Conservation (phyloP, 2,797 vertebrate species). For the Poecilia wingei region DNA sequence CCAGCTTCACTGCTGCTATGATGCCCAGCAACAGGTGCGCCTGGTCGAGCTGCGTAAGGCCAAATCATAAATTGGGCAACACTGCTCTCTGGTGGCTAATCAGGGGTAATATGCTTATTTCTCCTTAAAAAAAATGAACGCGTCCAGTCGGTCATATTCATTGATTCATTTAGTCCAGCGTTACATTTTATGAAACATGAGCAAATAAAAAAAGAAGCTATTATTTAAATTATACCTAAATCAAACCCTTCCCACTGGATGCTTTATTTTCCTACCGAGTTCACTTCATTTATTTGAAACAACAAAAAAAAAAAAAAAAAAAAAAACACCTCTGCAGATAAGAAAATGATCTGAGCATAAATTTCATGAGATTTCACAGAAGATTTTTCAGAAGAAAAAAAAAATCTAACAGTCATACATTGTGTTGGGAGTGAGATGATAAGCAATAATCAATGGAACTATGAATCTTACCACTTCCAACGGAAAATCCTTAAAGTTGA, state of each 20-base stretch:
- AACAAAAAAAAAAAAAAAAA: background rate
- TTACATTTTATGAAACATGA: background rate
- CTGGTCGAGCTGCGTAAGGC: background rate
- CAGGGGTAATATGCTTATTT: background rate
- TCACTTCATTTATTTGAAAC: background rate
- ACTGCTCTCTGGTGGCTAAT: constrained; percentile 69
- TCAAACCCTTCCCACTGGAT: background rate
- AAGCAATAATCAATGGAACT: background rate
- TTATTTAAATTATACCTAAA: background rate
- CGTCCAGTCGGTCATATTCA: background rate
- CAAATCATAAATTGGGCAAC: constrained; percentile 32
- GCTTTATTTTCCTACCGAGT: background rate
- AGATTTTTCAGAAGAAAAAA: background rate
- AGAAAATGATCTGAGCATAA: background rate
- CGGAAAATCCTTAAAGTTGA: background rate
- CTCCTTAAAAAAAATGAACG: background rate
- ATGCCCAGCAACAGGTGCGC: constrained; percentile 58
- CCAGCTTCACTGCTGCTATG: background rate
- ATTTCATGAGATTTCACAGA: too few relatives aligned
- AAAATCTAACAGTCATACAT: background rate
- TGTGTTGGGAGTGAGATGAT: background rate
- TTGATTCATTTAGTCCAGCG: background rate
- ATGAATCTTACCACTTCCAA: background rate
- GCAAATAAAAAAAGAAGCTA: background rate
- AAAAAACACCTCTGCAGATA: background rate